A percentile compares a stretch with the other conserved stretches of the same genome.
Evolutionary conservation across 37 sponge, comb jelly and placozoan genomes (phyloP).

Genomic region (Diacarnus erythraeanus): DNA sequence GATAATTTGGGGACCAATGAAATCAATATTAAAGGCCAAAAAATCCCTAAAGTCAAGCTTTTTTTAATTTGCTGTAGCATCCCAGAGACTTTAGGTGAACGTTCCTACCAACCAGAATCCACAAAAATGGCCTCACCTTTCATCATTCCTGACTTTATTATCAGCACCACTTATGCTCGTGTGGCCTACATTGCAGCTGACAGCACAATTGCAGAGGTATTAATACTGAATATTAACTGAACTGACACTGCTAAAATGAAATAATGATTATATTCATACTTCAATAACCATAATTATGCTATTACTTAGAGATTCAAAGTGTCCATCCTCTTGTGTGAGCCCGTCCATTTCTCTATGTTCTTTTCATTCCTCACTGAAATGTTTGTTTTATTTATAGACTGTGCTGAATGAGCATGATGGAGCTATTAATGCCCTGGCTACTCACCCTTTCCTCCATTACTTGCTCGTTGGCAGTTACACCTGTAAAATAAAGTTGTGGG

Average conservation of each 20-base stretch:
- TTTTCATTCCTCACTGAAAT: no score
- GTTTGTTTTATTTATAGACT: background rate
- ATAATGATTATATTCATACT: no score
- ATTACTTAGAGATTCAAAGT: no score
- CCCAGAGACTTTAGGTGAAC: background rate
- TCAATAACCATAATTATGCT: no score
- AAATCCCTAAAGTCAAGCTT: no score
- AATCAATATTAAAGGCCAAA: no score
- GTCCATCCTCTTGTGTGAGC: no score
- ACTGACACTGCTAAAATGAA: no score
- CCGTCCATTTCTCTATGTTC: no score
- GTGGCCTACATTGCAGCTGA: conserved; percentile 68
- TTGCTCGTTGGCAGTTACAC: conserved; percentile 86
- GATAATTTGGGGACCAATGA: no score
- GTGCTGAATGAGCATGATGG: conserved; percentile 75
- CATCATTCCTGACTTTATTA: conserved; percentile 75
- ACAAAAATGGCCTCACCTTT: conserved; percentile 68
- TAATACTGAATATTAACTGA: no score
- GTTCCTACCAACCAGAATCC: conserved; percentile 52
- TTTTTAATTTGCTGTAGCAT: background rate
- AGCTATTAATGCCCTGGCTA: conserved; percentile 73
- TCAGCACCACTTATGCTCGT: conserved; percentile 51
- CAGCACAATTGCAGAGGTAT: conserved; percentile 49
- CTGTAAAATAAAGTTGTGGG: conserved; percentile 90
- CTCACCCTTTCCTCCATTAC: conserved; percentile 75